These are phyloP conservation scores for Tholera decimalis DNA, from an alignment of 2,888 invertebrate species.

Conservation along the genomic window DNA sequence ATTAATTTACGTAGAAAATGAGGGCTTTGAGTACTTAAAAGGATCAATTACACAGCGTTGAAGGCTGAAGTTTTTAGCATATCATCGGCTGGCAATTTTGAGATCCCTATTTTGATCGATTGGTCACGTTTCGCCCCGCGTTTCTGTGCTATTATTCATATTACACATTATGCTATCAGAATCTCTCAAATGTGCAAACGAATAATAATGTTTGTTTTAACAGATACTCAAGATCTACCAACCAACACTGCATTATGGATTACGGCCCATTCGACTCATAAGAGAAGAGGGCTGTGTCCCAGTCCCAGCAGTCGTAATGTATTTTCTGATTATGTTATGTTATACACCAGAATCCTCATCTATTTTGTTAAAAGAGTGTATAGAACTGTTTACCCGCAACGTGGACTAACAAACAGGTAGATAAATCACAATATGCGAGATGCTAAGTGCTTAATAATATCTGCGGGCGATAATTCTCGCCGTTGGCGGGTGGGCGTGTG, in stretches of 20 bases:
- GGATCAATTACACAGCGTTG: constrained; percentile 28
- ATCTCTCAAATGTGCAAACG: constrained; percentile 18
- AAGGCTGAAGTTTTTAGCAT: constrained; percentile 32
- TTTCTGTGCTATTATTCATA: constrained; percentile 35
- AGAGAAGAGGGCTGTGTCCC: too few relatives aligned
- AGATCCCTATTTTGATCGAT: constrained; percentile 52
- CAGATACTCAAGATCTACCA: too few relatives aligned
- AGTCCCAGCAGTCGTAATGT: too few relatives aligned
- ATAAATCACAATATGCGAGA: constrained; percentile 65
- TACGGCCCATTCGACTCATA: too few relatives aligned
- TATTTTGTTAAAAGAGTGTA: constrained; percentile 35
- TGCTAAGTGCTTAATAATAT: constrained; percentile 67
- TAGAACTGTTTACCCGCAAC: constrained; percentile 41
- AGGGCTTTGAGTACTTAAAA: not conserved
- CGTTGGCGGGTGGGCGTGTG: constrained; percentile 79
- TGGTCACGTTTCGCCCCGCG: constrained; percentile 51
- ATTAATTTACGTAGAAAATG: not conserved
- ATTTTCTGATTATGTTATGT: not conserved
- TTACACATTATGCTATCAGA: constrained; percentile 27
- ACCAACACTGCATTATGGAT: too few relatives aligned
- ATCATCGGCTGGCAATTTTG: constrained; percentile 40
- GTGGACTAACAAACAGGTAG: constrained; percentile 50
- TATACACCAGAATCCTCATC: not conserved
- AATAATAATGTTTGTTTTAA: constrained; percentile 12
- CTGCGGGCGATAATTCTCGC: constrained; percentile 62